A percentile compares a stretch with the other conserved stretches of the same genome.
Conservation (phyloP, 2,113 vertebrate genomes). For the Pteronura brasiliensis region DNA sequence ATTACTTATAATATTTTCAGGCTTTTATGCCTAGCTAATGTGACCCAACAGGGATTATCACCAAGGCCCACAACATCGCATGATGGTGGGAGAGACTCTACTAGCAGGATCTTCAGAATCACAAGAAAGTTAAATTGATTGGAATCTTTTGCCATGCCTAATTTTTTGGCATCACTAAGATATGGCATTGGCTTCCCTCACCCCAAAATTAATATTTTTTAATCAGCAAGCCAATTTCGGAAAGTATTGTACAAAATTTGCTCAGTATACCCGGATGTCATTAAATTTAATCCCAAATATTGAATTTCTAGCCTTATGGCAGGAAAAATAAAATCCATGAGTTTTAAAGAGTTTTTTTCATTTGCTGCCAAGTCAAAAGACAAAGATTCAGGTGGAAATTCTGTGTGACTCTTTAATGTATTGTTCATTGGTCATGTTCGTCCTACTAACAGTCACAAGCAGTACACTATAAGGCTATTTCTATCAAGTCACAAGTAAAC, state of each 20-base stretch:
- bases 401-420: neutral
- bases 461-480: slow-evolving; percentile 17
- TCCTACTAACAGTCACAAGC: neutral
- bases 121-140: neutral
- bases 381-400: neutral
- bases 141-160: neutral
- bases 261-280: neutral
- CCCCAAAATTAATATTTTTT: neutral
- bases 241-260: neutral
- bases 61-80: fast-evolving
- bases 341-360: neutral
- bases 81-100: no score
- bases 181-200: neutral
- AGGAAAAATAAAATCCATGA: neutral
- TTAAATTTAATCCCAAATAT: neutral
- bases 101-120: neutral
- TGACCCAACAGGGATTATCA: neutral
- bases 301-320: neutral
- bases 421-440: neutral
- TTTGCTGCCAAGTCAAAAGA: neutral
- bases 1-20: neutral
- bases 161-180: neutral
- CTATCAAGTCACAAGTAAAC: slow-evolving; percentile 89
- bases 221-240: neutral
- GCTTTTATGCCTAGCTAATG: neutral